These are phyloP conservation scores for Zophobas atratus DNA, from an alignment of 1,140 invertebrate species.

Conservation along the genomic window DNA sequence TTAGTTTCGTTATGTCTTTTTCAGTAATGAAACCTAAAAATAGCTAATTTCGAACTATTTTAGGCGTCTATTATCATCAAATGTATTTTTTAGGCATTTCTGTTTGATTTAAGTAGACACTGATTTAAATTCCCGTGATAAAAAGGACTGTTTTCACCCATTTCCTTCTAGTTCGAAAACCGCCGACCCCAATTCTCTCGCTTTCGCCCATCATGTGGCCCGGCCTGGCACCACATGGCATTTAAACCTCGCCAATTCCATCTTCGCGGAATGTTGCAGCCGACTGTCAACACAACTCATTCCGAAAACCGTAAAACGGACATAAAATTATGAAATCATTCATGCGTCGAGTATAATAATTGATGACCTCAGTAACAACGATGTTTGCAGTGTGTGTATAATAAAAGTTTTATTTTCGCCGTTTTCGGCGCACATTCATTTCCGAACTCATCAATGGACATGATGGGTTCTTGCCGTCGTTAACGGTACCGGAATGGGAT, in stretches of 20 bases:
- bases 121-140: no score
- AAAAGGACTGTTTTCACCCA: no score
- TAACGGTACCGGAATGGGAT: not conserved
- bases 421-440: slow-evolving; percentile 2
- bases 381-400: not conserved
- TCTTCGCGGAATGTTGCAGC: not conserved
- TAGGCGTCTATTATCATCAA: no score
- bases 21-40: no score
- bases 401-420: slow-evolving; percentile 18
- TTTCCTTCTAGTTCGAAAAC: no score
- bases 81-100: no score
- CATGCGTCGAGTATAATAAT: slow-evolving; percentile 15
- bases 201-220: no score
- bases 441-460: not conserved
- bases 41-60: no score
- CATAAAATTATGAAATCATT: slow-evolving; percentile 42
- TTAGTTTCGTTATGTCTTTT: no score
- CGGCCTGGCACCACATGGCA: no score
- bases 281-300: slow-evolving; percentile 14
- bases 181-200: no score
- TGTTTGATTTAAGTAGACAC: no score
- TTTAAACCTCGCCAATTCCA: not conserved
- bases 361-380: slow-evolving; percentile 14
- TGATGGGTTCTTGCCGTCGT: not conserved
- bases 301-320: slow-evolving; percentile 1